These are phyloP conservation scores for Trichopoda pennipes DNA, from an alignment of 2,888 invertebrate species.

Conservation along the genomic window DNA sequence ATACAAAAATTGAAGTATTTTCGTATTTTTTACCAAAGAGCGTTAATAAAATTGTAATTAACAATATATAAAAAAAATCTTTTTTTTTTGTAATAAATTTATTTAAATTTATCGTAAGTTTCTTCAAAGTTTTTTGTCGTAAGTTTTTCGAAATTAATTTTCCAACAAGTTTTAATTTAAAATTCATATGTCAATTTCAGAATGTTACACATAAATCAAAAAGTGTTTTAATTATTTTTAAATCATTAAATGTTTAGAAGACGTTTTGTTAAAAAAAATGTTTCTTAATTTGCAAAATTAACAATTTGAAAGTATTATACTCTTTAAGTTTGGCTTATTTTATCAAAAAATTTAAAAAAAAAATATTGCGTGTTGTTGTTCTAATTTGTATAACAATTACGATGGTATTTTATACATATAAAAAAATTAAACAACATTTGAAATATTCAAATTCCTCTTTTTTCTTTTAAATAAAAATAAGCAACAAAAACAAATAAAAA, in stretches of 20 bases:
- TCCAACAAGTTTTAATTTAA: too few relatives aligned
- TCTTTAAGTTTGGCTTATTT: constrained; percentile 28
- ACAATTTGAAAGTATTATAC: constrained; percentile 36
- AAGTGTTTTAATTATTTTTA: too few relatives aligned
- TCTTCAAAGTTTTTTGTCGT: too few relatives aligned
- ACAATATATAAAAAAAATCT: too few relatives aligned
- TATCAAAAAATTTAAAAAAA: constrained; percentile 23
- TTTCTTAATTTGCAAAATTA: constrained; percentile 58
- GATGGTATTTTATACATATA: constrained; percentile 23
- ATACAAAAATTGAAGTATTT: too few relatives aligned
- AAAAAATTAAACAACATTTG: constrained; percentile 61
- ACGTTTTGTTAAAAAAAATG: constrained; percentile 18
- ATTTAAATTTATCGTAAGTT: too few relatives aligned
- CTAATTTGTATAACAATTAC: constrained; percentile 28
- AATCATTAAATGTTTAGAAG: constrained; percentile 37
- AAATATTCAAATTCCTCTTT: constrained; percentile 34
- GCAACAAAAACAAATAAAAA: constrained; percentile 68
- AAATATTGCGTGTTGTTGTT: constrained; percentile 56
- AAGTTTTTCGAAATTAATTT: too few relatives aligned
- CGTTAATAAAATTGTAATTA: too few relatives aligned
- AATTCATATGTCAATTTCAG: too few relatives aligned
- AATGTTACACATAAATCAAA: too few relatives aligned
- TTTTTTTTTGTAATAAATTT: too few relatives aligned
- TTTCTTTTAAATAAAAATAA: constrained; percentile 67
- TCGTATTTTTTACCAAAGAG: too few relatives aligned